These are phyloP conservation scores for Rhincodon typus DNA, from an alignment of 2,797 vertebrate species.

Conservation along the genomic window DNA sequence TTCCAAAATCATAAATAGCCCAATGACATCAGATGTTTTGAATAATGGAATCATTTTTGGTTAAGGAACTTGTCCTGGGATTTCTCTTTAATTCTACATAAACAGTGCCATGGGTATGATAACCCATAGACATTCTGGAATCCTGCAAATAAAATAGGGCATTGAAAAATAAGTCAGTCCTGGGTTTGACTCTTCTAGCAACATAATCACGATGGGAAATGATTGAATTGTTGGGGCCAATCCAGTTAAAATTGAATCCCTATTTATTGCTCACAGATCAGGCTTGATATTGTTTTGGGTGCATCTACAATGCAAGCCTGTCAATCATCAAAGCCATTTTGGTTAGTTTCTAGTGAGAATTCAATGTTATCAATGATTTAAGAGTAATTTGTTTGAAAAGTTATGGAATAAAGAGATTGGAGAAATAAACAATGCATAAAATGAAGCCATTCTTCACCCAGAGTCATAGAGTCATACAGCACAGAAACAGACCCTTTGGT, in stretches of 20 bases:
- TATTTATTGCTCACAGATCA: neutral
- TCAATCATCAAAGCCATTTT: neutral
- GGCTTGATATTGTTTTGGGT: neutral
- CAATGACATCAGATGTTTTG: conserved; percentile 29
- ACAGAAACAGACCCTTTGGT: no score
- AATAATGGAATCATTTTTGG: neutral
- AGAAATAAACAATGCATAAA: neutral
- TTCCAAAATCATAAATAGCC: conserved; percentile 31
- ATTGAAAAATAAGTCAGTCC: neutral
- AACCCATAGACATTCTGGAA: neutral
- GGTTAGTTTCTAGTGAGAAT: neutral
- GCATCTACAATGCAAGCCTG: neutral
- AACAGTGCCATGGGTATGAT: neutral
- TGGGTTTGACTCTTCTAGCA: neutral
- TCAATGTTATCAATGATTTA: neutral
- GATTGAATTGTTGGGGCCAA: neutral
- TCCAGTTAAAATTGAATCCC: neutral
- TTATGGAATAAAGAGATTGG: neutral
- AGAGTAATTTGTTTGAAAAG: neutral
- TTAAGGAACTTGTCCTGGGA: neutral
- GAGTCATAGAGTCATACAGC: no score
- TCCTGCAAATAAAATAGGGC: neutral
- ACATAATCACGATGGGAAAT: neutral
- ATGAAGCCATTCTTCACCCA: no score
- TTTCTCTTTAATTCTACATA: neutral